A percentile compares a stretch with the other conserved stretches of the same genome.
These are phyloP conservation scores for Parotia lawesii DNA, from an alignment of 2,113 vertebrate species.

Conservation along the genomic window DNA sequence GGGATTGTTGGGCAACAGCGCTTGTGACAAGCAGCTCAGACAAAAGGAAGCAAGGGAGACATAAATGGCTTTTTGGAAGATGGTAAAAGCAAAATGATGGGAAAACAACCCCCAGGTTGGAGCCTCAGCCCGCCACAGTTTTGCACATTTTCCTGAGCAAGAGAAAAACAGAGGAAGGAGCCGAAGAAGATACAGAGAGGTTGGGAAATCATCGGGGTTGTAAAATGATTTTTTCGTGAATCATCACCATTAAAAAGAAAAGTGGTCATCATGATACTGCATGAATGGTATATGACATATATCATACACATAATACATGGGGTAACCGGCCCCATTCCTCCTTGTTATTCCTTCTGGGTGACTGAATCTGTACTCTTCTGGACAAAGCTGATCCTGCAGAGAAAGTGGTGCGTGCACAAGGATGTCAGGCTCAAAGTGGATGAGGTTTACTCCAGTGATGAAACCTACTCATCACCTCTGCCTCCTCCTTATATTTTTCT, in stretches of 20 bases:
- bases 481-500: not conserved
- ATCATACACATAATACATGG: not conserved
- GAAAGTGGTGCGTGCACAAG: not conserved
- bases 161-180: not conserved
- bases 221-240: not conserved
- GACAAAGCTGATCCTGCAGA: not conserved
- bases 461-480: not conserved
- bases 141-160: not conserved
- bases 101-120: not conserved
- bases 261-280: not conserved
- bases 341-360: not conserved
- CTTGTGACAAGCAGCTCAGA: not conserved
- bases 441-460: not conserved
- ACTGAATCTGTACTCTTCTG: not conserved
- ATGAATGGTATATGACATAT: not conserved
- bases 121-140: rapidly evolving
- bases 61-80: not conserved
- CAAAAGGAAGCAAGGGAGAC: not conserved
- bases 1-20: not conserved
- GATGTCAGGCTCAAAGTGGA: not conserved
- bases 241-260: not conserved
- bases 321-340: not conserved
- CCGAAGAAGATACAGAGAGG: not conserved
- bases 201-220: not conserved
- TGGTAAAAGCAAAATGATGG: not conserved